Percentiles rank a stretch among this genome's conserved stretches.
Evolutionary conservation across 2,888 invertebrate genomes (phyloP).

Genomic region (Agrochola litura): DNA sequence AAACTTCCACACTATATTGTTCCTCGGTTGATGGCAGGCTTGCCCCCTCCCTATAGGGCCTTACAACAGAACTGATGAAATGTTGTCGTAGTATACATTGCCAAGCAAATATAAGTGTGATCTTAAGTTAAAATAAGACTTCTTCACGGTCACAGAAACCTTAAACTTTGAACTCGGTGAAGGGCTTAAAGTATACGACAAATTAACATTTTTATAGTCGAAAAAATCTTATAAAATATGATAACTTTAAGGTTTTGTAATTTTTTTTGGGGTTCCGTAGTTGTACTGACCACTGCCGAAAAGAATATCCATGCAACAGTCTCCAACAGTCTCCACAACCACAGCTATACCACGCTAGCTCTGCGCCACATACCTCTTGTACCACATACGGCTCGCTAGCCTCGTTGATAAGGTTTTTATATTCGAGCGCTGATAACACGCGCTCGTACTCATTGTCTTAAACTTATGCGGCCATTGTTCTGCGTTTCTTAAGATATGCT

Average conservation of each 20-base stretch:
- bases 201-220: constrained; percentile 2
- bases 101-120: not conserved
- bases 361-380: not conserved
- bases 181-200: not conserved
- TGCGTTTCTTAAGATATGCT: not conserved
- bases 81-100: not conserved
- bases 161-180: constrained; percentile 18
- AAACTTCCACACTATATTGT: not conserved
- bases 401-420: constrained; percentile 69
- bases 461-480: constrained; percentile 10
- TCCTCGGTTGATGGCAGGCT: not conserved
- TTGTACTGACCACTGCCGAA: not conserved
- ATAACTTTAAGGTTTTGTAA: not conserved
- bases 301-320: not conserved
- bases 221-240: not conserved
- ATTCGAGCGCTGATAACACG: constrained; percentile 53
- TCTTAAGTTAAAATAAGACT: not conserved
- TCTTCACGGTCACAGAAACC: constrained; percentile 6
- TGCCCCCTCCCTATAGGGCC: no score
- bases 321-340: no score
- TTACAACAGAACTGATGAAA: not conserved
- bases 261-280: not conserved
- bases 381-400: constrained; percentile 56
- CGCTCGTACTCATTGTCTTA: constrained; percentile 28
- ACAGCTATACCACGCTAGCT: constrained; percentile 11